These are phyloP conservation scores for Boloria selene DNA, from an alignment of 2,888 invertebrate species.

Conservation along the genomic window DNA sequence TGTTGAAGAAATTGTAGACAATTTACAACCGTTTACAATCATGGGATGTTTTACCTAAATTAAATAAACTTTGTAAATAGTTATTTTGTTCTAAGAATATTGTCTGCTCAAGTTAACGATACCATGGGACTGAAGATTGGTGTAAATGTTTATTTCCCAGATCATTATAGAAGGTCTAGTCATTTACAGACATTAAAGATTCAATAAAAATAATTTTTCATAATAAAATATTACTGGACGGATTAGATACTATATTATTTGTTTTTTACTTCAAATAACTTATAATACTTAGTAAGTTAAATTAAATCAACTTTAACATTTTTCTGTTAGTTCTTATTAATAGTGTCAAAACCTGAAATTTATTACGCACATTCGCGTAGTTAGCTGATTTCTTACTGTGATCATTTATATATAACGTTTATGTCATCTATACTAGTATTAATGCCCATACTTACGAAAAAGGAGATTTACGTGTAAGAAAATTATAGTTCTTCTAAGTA, in stretches of 20 bases:
- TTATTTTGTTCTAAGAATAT: slow-evolving; percentile 76
- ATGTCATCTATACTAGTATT: slow-evolving; percentile 48
- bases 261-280: slow-evolving; percentile 2
- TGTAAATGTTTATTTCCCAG: slow-evolving; percentile 35
- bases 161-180: slow-evolving; percentile 35
- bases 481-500: slow-evolving; percentile 35
- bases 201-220: slow-evolving; percentile 15
- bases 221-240: slow-evolving; percentile 7
- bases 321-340: slow-evolving; percentile 31
- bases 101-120: slow-evolving; percentile 80
- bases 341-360: slow-evolving; percentile 62
- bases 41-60: slow-evolving; percentile 59
- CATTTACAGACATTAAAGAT: slow-evolving; percentile 26
- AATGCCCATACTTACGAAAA: slow-evolving; percentile 27
- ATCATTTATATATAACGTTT: slow-evolving; percentile 68
- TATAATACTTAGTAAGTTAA: neutral
- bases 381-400: slow-evolving; percentile 77
- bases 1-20: slow-evolving; percentile 60
- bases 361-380: slow-evolving; percentile 80
- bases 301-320: slow-evolving; percentile 22
- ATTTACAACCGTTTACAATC: slow-evolving; percentile 56
- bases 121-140: slow-evolving; percentile 65
- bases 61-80: slow-evolving; percentile 76
- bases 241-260: slow-evolving; percentile 14
- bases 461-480: slow-evolving; percentile 33